Percentiles rank a stretch among this genome's conserved stretches.
Conservation (phyloP, 2,113 vertebrate genomes). For the Saccopteryx bilineata region DNA sequence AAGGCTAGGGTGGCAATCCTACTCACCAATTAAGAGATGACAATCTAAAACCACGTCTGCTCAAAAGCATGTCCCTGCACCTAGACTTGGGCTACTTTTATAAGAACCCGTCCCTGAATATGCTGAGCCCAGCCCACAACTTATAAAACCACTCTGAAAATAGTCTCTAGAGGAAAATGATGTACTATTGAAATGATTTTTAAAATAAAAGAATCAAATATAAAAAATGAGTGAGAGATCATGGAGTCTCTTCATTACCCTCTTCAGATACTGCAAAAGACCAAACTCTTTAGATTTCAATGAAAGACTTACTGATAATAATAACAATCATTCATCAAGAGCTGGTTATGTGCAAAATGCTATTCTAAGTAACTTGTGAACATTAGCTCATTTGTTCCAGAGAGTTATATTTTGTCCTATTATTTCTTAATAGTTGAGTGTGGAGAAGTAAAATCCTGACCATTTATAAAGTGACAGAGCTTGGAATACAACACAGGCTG, state of each 20-base stretch:
- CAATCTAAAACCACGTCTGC: neutral
- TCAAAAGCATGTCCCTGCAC: neutral
- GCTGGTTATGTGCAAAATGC: neutral
- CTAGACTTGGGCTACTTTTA: neutral
- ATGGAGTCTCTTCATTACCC: neutral
- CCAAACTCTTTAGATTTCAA: neutral
- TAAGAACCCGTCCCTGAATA: neutral
- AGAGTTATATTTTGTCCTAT: neutral
- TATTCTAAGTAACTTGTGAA: neutral
- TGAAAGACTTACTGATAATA: neutral
- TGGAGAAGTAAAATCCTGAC: neutral
- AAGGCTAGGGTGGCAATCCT: neutral
- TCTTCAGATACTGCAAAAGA: constrained; percentile 14
- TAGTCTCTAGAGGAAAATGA: neutral
- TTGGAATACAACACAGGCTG: neutral
- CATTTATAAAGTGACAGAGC: neutral
- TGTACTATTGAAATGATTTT: neutral
- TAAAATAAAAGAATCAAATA: neutral
- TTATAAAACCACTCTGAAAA: constrained; percentile 19
- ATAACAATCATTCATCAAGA: neutral
- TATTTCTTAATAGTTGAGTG: constrained; percentile 33
- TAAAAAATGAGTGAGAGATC: neutral
- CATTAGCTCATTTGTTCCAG: neutral
- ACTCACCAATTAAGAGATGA: constrained; percentile 59
- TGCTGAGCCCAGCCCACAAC: neutral